Evolutionary conservation across 1,140 invertebrate species (phyloP).

Genomic region (Probaryconus sp.): DNA sequence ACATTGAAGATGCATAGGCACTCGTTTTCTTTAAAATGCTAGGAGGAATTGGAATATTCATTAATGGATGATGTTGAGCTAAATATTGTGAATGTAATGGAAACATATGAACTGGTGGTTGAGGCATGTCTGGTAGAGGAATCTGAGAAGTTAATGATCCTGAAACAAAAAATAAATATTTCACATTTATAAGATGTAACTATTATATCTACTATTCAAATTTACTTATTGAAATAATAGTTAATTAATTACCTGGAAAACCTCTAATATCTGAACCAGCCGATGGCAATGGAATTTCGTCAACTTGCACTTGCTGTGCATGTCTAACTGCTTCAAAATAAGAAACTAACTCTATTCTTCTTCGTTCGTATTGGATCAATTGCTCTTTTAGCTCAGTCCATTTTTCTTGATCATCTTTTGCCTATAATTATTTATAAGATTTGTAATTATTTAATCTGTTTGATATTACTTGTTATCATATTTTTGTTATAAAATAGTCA

Average conservation of each 20-base stretch:
- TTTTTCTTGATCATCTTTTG: slow-evolving; percentile 97
- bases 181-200: slow-evolving; percentile 19
- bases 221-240: slow-evolving; percentile 22
- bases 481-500: too few relatives aligned
- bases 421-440: slow-evolving; percentile 77
- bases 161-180: slow-evolving; percentile 73
- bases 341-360: slow-evolving; percentile 89
- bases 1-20: slow-evolving; percentile 78
- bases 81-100: slow-evolving; percentile 76
- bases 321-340: slow-evolving; percentile 97
- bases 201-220: not conserved
- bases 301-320: slow-evolving; percentile 96
- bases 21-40: slow-evolving; percentile 88
- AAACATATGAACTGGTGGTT: slow-evolving; percentile 76
- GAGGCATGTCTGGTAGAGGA: slow-evolving; percentile 86
- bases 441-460: not conserved
- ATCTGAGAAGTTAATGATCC: slow-evolving; percentile 85
- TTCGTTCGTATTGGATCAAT: slow-evolving; percentile 95
- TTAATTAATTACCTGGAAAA: slow-evolving; percentile 75
- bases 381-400: slow-evolving; percentile 94
- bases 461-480: slow-evolving; percentile 17
- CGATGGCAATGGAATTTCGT: slow-evolving; percentile 96
- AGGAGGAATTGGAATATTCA: slow-evolving; percentile 78
- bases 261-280: slow-evolving; percentile 72
- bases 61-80: slow-evolving; percentile 74